These are phyloP conservation scores for Electrophaes corylata DNA, from an alignment of 2,888 invertebrate genomes.

Conservation along the genomic window DNA sequence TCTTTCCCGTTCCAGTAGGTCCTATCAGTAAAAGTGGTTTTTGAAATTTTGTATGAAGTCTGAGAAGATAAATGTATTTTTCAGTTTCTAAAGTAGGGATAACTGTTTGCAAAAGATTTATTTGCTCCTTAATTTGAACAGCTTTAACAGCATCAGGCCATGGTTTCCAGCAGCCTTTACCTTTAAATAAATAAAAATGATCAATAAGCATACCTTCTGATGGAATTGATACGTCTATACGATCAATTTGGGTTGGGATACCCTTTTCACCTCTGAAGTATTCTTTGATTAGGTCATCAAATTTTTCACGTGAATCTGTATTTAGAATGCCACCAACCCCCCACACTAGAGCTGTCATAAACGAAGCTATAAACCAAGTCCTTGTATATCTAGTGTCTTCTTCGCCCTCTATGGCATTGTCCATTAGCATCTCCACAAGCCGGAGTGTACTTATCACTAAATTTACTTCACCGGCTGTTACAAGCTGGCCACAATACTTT, in stretches of 20 bases:
- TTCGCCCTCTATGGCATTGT: constrained; percentile 88
- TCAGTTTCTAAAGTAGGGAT: constrained; percentile 95
- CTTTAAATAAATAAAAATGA: constrained; percentile 91
- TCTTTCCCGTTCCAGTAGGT: constrained; percentile 94
- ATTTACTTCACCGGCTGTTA: constrained; percentile 89
- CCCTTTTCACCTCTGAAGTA: constrained; percentile 75
- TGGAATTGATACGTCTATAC: constrained; percentile 90
- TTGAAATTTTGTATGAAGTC: constrained; percentile 89
- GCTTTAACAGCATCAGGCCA: constrained; percentile 91
- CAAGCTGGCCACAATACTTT: constrained; percentile 86
- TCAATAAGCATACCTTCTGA: constrained; percentile 91
- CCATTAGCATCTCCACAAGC: constrained; percentile 90
- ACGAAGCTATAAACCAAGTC: constrained; percentile 90
- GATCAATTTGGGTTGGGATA: constrained; percentile 80
- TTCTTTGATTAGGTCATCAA: constrained; percentile 86
- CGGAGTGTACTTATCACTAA: constrained; percentile 88
- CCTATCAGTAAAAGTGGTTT: constrained; percentile 90
- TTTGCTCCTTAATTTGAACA: constrained; percentile 81
- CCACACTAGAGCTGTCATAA: constrained; percentile 91
- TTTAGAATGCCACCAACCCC: constrained; percentile 93
- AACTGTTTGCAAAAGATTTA: constrained; percentile 88
- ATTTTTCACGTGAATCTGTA: constrained; percentile 87
- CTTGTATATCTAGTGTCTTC: constrained; percentile 88
- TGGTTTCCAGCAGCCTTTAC: constrained; percentile 94
- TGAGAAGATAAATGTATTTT: constrained; percentile 90